Base-by-base conservation (phyloP, 1,140 invertebrate genomes). In the Musca domestica region DNA sequence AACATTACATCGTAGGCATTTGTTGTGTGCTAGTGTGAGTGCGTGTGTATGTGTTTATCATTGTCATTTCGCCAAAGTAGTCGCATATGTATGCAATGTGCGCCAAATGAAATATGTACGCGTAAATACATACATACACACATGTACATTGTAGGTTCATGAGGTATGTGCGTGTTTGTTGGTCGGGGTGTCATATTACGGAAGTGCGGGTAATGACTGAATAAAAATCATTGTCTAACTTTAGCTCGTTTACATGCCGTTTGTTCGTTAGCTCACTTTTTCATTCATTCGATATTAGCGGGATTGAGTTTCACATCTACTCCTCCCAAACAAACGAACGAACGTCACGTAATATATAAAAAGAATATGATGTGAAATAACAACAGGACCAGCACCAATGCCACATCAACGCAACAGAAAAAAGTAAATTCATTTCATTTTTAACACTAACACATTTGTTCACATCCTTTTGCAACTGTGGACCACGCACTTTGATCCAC, bases 171-270 rank as follows among this genome's bases (percentile, higher is more conserved):
- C 23, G 52, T 12, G 12, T 54, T 20, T 58, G 25, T 30, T 58
- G 15, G n/a, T n/a, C n/a, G n/a, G 34, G 34, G 34, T 41, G 34
- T 41, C 34, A 9, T 41, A 41, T 41, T 41, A 41, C 34, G 34
- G 34, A 41, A 41, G 34, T 41, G 34, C 34, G 34, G 34, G 34
- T 58, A 30, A n/a, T 58, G 25, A 3, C 27, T 58, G 54, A 58
- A 58, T 58, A 30, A 30, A 58, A 58, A 30, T 58, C 54, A 58
- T 58, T 58, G 54, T 58, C 54, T 58, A 58, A 58, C 54, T 58
- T 15, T 14, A 54, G 52, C 54, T 58, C 54, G 54, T 58, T 58
- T 58, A 58, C 23, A 58, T 58, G 27, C 27, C 15, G 14, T 58
- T 58, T 30, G 17, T 51, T 19, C 20, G 17, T 51, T 51, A 9